These are phyloP conservation scores for Helicolenus hilgendorfi DNA, from an alignment of 2,797 vertebrate genomes.

Conservation along the genomic window DNA sequence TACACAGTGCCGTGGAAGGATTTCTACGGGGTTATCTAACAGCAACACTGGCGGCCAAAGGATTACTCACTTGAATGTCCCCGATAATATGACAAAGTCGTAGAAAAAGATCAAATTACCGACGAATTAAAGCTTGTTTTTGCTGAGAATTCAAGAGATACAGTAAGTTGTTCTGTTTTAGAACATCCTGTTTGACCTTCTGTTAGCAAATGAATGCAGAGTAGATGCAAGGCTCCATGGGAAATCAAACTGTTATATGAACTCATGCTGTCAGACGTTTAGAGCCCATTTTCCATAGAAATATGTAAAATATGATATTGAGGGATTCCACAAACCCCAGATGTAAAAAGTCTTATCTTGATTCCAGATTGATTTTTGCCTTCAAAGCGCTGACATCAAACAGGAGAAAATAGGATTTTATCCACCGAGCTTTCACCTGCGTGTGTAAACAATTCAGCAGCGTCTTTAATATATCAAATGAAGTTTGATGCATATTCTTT, in stretches of 20 bases:
- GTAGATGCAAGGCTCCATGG: conserved; percentile 9
- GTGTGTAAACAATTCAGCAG: conserved; percentile 85
- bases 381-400: conserved; percentile 83
- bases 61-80: conserved; percentile 51
- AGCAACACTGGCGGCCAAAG: conserved; percentile 29
- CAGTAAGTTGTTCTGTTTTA: conserved; percentile 1
- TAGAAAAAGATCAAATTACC: conserved; percentile 35
- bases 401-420: conserved; percentile 71
- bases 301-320: conserved; percentile 50
- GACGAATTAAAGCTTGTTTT: conserved; percentile 29
- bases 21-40: conserved; percentile 49
- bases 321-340: conserved; percentile 33
- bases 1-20: not conserved
- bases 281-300: conserved; percentile 28
- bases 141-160: not conserved
- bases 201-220: not conserved
- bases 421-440: conserved; percentile 82
- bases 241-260: conserved; percentile 49
- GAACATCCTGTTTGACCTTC: not conserved
- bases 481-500: conserved; percentile 83
- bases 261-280: conserved; percentile 30
- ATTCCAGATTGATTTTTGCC: conserved; percentile 55
- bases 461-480: conserved; percentile 88
- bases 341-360: conserved; percentile 52
- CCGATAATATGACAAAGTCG: conserved; percentile 36